phyloP scores from a whole-genome alignment of 2,888 invertebrate genomes.

The Drosophila algonquin region DNA sequence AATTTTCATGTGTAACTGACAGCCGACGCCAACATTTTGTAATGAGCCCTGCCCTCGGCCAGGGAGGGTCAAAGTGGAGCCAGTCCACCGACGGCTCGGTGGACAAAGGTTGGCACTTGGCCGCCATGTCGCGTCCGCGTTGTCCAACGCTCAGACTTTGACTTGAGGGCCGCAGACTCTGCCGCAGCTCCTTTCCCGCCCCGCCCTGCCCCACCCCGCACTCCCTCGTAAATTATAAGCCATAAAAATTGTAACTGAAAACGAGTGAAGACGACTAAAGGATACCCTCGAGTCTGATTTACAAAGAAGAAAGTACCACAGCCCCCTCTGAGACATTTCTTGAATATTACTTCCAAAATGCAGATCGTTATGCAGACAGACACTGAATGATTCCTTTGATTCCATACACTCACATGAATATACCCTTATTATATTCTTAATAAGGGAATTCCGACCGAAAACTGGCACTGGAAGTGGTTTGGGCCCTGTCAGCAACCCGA shows the following conservation, averaged over 20 bases:
- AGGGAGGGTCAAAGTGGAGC: constrained; percentile 12
- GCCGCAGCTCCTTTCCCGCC: constrained; percentile 5
- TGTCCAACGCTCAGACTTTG: constrained; percentile 24
- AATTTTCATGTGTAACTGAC: constrained; percentile 81
- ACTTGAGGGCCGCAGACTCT: constrained; percentile 48
- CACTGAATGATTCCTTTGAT: too few relatives aligned
- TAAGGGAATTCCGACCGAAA: constrained; percentile 10
- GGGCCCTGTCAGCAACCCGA: constrained; percentile 38
- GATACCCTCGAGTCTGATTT: too few relatives aligned
- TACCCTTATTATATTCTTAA: constrained; percentile 12
- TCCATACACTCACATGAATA: constrained; percentile 10
- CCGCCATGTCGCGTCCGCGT: constrained; percentile 47
- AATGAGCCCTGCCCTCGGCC: constrained; percentile 57
- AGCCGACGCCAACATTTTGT: constrained; percentile 60
- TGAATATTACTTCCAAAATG: too few relatives aligned
- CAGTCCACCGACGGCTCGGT: constrained; percentile 1
- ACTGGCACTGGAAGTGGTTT: constrained; percentile 13
- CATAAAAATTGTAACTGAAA: constrained; percentile 62
- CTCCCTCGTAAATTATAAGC: constrained; percentile 66
- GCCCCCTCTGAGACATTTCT: too few relatives aligned
- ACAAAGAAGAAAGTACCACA: too few relatives aligned
- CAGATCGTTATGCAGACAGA: too few relatives aligned
- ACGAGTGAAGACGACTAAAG: background rate
- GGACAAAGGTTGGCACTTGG: constrained; percentile 55
- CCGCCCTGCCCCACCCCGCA: background rate